Evolutionary conservation across 2,113 vertebrate species (phyloP).

Genomic region (Jacana jacana): DNA sequence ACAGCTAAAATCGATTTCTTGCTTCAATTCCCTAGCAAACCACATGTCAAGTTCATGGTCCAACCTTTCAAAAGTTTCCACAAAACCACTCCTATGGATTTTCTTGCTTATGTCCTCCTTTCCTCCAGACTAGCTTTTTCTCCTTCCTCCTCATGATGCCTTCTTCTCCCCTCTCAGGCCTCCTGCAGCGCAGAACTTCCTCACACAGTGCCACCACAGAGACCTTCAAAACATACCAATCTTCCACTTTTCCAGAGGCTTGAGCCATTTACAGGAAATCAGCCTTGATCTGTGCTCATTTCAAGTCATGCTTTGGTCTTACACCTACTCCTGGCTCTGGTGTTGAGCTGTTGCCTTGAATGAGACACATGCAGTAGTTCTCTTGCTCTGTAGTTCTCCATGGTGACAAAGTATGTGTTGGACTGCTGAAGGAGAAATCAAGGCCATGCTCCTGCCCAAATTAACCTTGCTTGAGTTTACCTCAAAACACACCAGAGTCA

Average conservation of each 20-base stretch:
- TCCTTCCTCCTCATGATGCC: not conserved
- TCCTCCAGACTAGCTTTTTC: not conserved
- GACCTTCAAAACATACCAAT: not conserved
- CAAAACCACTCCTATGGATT: not conserved
- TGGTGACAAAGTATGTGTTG: not conserved
- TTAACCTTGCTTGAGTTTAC: not conserved
- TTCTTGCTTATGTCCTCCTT: not conserved
- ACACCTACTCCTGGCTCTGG: not conserved
- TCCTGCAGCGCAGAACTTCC: not conserved
- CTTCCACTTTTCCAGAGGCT: not conserved
- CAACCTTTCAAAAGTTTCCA: not conserved
- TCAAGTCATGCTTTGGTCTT: not conserved
- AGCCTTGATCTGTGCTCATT: not conserved
- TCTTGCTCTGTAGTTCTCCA: not conserved
- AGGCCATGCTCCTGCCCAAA: not conserved
- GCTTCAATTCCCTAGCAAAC: not conserved
- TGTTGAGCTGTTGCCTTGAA: not conserved
- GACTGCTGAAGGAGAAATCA: not conserved
- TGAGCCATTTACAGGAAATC: not conserved
- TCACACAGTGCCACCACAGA: not conserved
- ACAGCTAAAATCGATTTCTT: slow-evolving; percentile 11
- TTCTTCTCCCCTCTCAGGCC: not conserved
- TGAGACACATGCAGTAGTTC: not conserved
- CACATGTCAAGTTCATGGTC: not conserved
- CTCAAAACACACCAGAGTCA: not conserved